phyloP scores from a whole-genome alignment of 2,888 invertebrate genomes.

The Andrena praecox region DNA sequence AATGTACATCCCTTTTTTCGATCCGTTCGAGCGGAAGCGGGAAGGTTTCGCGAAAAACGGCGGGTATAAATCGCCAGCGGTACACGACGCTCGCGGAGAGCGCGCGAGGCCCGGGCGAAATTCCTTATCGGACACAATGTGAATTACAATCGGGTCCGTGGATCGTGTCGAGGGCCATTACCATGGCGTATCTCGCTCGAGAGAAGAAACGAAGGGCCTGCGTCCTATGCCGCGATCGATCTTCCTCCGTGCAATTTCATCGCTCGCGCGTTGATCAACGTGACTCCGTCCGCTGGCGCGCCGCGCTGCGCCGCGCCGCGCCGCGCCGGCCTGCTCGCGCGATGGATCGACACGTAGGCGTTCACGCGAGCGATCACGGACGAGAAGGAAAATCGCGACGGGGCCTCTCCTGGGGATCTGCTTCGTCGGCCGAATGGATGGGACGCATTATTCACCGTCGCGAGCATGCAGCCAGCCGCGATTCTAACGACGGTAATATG shows the following conservation, averaged over 20 bases:
- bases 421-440: slow-evolving; percentile 35
- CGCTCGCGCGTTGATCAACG: slow-evolving; percentile 47
- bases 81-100: background rate
- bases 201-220: background rate
- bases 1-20: background rate
- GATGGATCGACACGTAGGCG: slow-evolving; percentile 38
- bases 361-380: slow-evolving; percentile 3
- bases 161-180: slow-evolving; percentile 23
- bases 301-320: too few relatives aligned
- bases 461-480: slow-evolving; percentile 33
- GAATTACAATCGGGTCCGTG: slow-evolving; percentile 19
- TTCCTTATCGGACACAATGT: slow-evolving; percentile 26
- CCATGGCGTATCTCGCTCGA: background rate
- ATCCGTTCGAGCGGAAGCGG: background rate
- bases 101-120: background rate
- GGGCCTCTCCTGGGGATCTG: slow-evolving; percentile 19
- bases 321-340: background rate
- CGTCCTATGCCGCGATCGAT: slow-evolving; percentile 38
- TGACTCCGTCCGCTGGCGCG: slow-evolving; percentile 12
- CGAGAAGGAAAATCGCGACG: slow-evolving; percentile 28
- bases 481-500: slow-evolving; percentile 53
- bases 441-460: slow-evolving; percentile 47
- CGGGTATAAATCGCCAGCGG: slow-evolving; percentile 2
- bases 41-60: background rate
- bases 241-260: slow-evolving; percentile 51